phyloP scores from a whole-genome alignment of 2,113 vertebrate genomes.

The Gobiocypris rarus region DNA sequence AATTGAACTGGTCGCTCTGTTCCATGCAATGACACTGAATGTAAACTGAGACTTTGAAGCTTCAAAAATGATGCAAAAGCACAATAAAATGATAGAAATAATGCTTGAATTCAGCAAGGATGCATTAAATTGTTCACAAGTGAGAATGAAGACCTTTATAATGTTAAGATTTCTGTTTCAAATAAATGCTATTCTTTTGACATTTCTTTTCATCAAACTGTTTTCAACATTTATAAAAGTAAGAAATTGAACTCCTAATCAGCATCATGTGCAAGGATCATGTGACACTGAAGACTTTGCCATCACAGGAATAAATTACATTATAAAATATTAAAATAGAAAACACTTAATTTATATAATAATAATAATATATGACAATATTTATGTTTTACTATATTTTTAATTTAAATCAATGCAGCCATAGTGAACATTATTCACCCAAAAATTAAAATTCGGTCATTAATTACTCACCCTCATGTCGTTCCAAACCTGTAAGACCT shows the following conservation, averaged over 20 bases:
- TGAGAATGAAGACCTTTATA: not conserved
- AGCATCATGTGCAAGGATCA: not conserved
- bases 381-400: not conserved
- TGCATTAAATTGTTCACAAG: not conserved
- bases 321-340: not conserved
- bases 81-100: not conserved
- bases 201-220: not conserved
- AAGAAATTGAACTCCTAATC: not conserved
- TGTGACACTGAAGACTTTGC: not conserved
- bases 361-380: not conserved
- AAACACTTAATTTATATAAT: not conserved
- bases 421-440: too few species aligned
- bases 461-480: too few species aligned
- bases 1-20: slow-evolving; percentile 9
- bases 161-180: too few species aligned
- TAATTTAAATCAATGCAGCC: not conserved
- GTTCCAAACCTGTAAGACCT: too few species aligned
- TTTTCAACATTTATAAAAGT: not conserved
- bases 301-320: not conserved
- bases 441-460: too few species aligned
- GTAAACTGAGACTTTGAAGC: not conserved
- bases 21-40: not conserved
- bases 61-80: not conserved
- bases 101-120: not conserved
- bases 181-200: too few species aligned